Base-by-base conservation (phyloP, 1,140 invertebrate genomes). In the Schlechtendalia chinensis region DNA sequence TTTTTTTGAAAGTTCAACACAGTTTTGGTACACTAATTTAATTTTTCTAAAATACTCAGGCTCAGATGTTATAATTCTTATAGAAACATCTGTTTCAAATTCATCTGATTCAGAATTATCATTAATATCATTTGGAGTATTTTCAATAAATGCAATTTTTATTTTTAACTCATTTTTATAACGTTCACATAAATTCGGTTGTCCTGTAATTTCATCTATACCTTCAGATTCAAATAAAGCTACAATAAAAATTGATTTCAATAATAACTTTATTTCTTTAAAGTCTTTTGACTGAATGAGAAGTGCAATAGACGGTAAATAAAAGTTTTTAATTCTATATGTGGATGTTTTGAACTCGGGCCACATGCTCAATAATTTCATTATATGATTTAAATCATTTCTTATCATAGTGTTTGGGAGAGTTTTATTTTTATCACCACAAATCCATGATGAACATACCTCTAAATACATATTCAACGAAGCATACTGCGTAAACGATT, bases 361-460 rank as follows among this genome's bases (percentile, higher is more conserved):
- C 65, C 65, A 69, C 1, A n/a, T 22, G 45, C 65, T 69, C 47
- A 69, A 69, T 47, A 47, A 24, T 5, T 69, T 45, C 65, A 69
- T 69, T 22, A 69, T 24, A 69, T 69, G 65, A n/a, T 69, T 69
- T 14, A 69, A 69, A 50, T 69, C 39, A 4, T 69, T 69, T 17
- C 65, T 45, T 11, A 69, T 47, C 65, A 50, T 47, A n/a, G n/a
- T n/a, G n/a, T n/a, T n/a, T n/a, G n/a, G n/a, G n/a, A n/a, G n/a
- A n/a, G n/a, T n/a, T n/a, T n/a, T n/a, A n/a, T n/a, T n/a, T n/a
- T n/a, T n/a, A n/a, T n/a, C n/a, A n/a, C n/a, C n/a, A n/a, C n/a
- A n/a, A n/a, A n/a, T n/a, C n/a, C n/a, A n/a, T n/a, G n/a, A n/a
- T n/a, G n/a, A n/a, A n/a, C n/a, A n/a, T n/a, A n/a, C n/a, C n/a